Conservation (phyloP, 2,113 vertebrate genomes). For the Microtus pennsylvanicus region DNA sequence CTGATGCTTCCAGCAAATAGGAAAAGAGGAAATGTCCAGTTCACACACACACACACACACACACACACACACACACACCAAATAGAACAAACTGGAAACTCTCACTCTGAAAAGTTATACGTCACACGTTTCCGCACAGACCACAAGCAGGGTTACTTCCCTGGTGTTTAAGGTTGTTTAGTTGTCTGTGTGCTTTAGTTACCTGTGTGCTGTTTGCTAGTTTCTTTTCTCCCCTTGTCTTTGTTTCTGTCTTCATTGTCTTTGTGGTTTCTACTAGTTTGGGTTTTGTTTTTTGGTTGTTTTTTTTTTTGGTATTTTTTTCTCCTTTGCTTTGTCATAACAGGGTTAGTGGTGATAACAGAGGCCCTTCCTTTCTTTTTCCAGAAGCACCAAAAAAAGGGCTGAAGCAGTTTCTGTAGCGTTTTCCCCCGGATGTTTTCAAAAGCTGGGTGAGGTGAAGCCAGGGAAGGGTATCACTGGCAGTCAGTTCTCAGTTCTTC, state of each 20-base stretch:
- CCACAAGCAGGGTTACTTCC: slow-evolving; percentile 88
- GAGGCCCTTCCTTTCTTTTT: slow-evolving; percentile 89
- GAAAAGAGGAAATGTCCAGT: slow-evolving; percentile 67
- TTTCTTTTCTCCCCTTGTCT: not conserved
- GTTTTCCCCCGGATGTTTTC: slow-evolving; percentile 76
- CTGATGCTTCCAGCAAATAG: slow-evolving; percentile 82
- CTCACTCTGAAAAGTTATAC: slow-evolving; percentile 85
- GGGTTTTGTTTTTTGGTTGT: slow-evolving; percentile 18
- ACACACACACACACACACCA: not conserved
- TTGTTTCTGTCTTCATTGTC: slow-evolving; percentile 62
- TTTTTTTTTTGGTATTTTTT: slow-evolving; percentile 70
- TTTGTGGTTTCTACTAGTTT: slow-evolving; percentile 83
- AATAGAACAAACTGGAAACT: slow-evolving; percentile 90
- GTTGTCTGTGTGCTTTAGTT: slow-evolving; percentile 55
- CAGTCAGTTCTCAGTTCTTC: slow-evolving; percentile 86
- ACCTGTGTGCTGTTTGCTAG: slow-evolving; percentile 7
- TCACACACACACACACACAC: not conserved
- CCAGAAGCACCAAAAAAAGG: slow-evolving; percentile 86
- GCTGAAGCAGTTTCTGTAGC: slow-evolving; percentile 87
- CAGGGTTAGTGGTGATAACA: slow-evolving; percentile 85
- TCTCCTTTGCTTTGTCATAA: slow-evolving; percentile 82
- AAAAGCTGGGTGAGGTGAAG: slow-evolving; percentile 86
- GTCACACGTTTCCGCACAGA: slow-evolving; percentile 82
- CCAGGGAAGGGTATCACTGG: slow-evolving; percentile 83
- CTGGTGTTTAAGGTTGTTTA: slow-evolving; percentile 82